Evolutionary conservation across 2,888 invertebrate genomes (phyloP), one percentile per base, ranked within the genome.

Genomic region (Epinotia ramella): DNA sequence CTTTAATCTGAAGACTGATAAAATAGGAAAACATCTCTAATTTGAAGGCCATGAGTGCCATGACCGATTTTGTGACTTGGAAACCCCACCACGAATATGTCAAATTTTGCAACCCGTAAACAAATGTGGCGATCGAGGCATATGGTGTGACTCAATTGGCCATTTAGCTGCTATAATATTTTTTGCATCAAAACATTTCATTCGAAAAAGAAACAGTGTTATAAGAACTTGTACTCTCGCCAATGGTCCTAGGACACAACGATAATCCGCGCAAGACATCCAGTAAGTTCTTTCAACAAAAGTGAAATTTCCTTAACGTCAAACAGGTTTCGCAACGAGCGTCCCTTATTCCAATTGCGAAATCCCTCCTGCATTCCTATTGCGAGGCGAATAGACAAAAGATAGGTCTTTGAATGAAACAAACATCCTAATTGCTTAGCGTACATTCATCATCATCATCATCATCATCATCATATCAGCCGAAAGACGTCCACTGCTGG

Each of bases 281-380:
- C n/a, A 62, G 62, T 60, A 16, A 24, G 62, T n/a, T 62, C 40
- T 9, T 40, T 40, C n/a, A 62, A 62, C 62, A 62, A 62, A 33
- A 62, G 62, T 40, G 62, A 62, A 62, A 62, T 62, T 62, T 62
- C 9, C 40, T 9, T 62, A 11, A 11, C 62, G 3, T 16, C 7
- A 33, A 62, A 62, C 62, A 9, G 62, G 62, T 62, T 62, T 11
- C 16, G 4, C 18, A 57, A 33, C 40, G 33, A n/a, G 40, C 62
- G 62, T 40, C 40, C 62, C 40, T 33, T 57, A 57, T 18, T 60
- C 28, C 60, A 60, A 28, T 53, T 53, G 53, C 53, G n/a, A 53
- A n/a, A 13, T 53, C 16, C 16, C 49, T 49, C 28, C 28, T 60
- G 60, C 60, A 60, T 60, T 59, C 49, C 49, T 16, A 49, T 49